Percentiles rank a stretch among this genome's conserved stretches.
Conservation (phyloP, 2,113 vertebrate species). For the Bambusicola thoracicus region DNA sequence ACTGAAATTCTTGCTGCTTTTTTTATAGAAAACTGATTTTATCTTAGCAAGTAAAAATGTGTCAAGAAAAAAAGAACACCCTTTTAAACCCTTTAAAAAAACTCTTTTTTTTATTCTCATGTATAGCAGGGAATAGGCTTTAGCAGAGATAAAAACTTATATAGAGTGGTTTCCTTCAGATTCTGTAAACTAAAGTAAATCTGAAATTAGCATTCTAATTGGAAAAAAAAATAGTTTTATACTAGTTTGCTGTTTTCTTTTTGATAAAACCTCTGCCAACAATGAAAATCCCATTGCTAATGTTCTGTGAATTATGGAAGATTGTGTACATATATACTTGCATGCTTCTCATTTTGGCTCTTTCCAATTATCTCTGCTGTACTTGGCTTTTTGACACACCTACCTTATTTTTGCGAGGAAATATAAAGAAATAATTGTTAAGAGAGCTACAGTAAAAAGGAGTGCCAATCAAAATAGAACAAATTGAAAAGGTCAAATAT, state of each 20-base stretch:
- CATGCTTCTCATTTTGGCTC: neutral
- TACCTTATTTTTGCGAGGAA: neutral
- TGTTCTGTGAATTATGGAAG: neutral
- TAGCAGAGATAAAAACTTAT: neutral
- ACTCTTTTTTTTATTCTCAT: neutral
- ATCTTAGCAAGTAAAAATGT: neutral
- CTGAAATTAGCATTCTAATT: neutral
- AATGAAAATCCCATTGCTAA: neutral
- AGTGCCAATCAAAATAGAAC: conserved; percentile 64
- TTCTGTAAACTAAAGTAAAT: neutral
- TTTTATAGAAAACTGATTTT: neutral
- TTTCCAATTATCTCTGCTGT: conserved; percentile 33
- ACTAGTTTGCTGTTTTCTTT: neutral
- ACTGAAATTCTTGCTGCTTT: neutral
- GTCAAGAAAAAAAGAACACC: neutral
- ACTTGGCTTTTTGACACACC: conserved; percentile 1
- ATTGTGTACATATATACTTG: neutral
- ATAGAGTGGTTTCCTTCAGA: neutral
- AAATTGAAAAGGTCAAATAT: conserved; percentile 75
- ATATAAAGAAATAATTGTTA: conserved; percentile 13
- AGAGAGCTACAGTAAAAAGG: neutral
- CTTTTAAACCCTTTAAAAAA: too few species aligned
- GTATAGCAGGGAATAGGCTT: neutral
- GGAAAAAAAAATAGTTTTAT: neutral
- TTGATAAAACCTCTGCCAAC: neutral